Evolutionary conservation across 1,140 invertebrate genomes (phyloP).

Genomic region (Contarinia nasturtii): DNA sequence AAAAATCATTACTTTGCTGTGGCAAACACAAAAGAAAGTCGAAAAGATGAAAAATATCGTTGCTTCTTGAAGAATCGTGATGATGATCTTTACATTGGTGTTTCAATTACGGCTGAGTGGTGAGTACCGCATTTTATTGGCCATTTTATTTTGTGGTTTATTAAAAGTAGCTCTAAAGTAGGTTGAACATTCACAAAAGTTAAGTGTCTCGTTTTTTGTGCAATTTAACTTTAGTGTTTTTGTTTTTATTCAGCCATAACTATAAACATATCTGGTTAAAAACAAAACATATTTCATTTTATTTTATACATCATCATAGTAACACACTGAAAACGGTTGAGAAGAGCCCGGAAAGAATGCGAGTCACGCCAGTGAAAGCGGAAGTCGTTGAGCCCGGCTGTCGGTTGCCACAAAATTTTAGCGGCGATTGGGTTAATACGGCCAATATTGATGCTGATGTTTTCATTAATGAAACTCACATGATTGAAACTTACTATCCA

Average conservation of each 20-base stretch:
- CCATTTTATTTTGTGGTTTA: too few relatives aligned
- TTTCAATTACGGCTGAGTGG: conserved; percentile 82
- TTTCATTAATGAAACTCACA: conserved; percentile 87
- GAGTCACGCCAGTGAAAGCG: conserved; percentile 62
- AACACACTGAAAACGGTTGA: conserved; percentile 83
- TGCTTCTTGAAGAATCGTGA: conserved; percentile 89
- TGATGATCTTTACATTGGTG: conserved; percentile 76
- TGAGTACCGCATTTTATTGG: too few relatives aligned
- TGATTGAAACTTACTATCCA: conserved; percentile 85
- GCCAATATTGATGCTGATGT: conserved; percentile 90
- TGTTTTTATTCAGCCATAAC: too few relatives aligned
- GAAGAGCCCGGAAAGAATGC: conserved; percentile 76
- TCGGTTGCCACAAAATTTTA: conserved; percentile 80
- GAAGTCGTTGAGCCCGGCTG: conserved; percentile 82
- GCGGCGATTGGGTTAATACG: conserved; percentile 90
- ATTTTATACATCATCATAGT: conserved; percentile 3
- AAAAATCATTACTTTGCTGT: conserved; percentile 92
- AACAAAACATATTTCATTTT: too few relatives aligned
- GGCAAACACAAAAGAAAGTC: conserved; percentile 82
- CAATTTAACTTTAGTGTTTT: too few relatives aligned
- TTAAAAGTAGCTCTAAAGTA: too few relatives aligned
- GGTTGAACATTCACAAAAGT: too few relatives aligned
- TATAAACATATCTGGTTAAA: too few relatives aligned
- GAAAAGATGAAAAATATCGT: conserved; percentile 81
- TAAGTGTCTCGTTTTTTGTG: too few relatives aligned